A percentile compares a stretch with the other conserved stretches of the same genome.
Conservation (phyloP, 2,113 vertebrate species). For the Nesogale talazaci region DNA sequence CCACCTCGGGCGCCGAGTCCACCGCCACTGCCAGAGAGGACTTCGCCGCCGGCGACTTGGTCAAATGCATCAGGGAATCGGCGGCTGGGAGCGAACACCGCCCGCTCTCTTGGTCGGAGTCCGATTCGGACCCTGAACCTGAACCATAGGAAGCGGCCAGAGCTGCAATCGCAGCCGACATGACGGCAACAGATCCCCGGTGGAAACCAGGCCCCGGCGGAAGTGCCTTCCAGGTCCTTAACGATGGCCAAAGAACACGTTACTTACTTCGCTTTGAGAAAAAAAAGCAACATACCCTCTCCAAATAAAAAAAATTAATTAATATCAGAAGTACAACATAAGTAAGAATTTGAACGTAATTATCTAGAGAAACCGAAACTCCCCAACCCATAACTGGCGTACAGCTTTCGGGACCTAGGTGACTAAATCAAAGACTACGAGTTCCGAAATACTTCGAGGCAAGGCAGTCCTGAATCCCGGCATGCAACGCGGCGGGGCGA, state of each 20-base stretch:
- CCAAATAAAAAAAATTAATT: neutral
- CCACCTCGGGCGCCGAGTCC: slow-evolving; percentile 94
- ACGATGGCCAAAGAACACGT: neutral
- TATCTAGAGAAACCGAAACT: neutral
- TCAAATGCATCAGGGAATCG: slow-evolving; percentile 90
- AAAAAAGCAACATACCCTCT: no score
- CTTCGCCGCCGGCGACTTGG: slow-evolving; percentile 78
- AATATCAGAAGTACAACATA: rapidly evolving
- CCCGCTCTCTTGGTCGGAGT: slow-evolving; percentile 87
- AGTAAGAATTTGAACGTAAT: neutral
- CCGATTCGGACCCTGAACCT: slow-evolving; percentile 92
- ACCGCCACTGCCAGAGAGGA: slow-evolving; percentile 85
- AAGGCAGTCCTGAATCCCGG: slow-evolving; percentile 12
- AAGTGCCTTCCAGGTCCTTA: slow-evolving; percentile 71
- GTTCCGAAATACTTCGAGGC: slow-evolving; percentile 30
- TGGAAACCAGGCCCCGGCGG: slow-evolving; percentile 69
- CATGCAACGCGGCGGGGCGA: slow-evolving; percentile 37
- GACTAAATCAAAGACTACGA: slow-evolving; percentile 41
- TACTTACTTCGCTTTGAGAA: neutral
- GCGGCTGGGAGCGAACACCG: slow-evolving; percentile 72
- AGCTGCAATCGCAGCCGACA: slow-evolving; percentile 90
- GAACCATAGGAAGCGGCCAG: slow-evolving; percentile 94
- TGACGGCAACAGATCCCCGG: slow-evolving; percentile 81
- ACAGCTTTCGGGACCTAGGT: slow-evolving; percentile 65
- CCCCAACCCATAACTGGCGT: neutral